Percentiles rank a stretch among this genome's conserved stretches.
Conservation (phyloP, 2,113 vertebrate species). For the Pantherophis guttatus region DNA sequence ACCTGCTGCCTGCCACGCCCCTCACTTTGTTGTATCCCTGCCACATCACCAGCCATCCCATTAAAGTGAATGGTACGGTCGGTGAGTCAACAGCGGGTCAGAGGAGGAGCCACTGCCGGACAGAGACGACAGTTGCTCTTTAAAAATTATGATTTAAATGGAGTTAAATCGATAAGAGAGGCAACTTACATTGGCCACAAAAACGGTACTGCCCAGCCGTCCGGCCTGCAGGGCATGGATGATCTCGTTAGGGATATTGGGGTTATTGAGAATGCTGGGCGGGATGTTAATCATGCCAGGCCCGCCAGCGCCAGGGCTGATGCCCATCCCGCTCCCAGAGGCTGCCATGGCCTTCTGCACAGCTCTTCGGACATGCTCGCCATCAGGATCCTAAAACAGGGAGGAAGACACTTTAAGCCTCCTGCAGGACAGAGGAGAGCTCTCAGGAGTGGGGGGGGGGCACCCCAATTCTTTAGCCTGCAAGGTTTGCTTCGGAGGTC, state of each 20-base stretch:
- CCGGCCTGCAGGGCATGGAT: slow-evolving; percentile 95
- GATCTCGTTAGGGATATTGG: slow-evolving; percentile 95
- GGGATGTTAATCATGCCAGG: slow-evolving; percentile 90
- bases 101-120: too few species aligned
- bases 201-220: slow-evolving; percentile 91
- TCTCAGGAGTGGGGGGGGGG: too few species aligned
- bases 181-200: slow-evolving; percentile 91
- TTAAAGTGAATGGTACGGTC: too few species aligned
- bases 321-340: slow-evolving; percentile 74
- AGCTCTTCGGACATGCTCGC: slow-evolving; percentile 90
- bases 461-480: background rate
- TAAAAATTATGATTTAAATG: too few species aligned
- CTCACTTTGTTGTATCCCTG: too few species aligned
- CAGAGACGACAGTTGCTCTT: too few species aligned
- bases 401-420: background rate
- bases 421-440: background rate
- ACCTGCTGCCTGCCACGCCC: too few species aligned
- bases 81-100: too few species aligned
- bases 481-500: rapidly evolving
- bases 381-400: slow-evolving; percentile 83
- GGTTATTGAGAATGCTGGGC: slow-evolving; percentile 93
- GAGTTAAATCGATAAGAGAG: too few species aligned
- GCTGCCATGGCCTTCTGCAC: slow-evolving; percentile 83
- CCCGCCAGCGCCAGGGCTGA: slow-evolving; percentile 79
- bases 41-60: too few species aligned